phyloP scores from a whole-genome alignment of 2,888 invertebrate species.

The Dendrolimus pini region DNA sequence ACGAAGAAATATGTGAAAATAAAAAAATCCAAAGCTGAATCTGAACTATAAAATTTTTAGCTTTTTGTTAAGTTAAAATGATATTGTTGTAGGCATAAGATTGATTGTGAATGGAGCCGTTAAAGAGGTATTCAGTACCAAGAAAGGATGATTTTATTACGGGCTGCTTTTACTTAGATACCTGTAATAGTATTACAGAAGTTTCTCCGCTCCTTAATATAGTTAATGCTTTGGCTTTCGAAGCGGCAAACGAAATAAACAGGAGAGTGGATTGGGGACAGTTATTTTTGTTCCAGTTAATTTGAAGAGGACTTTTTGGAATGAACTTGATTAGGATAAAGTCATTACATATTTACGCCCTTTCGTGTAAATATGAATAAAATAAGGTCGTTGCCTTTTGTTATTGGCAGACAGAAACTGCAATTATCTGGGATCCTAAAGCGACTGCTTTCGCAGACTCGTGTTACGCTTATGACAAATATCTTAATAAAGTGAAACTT shows the following conservation, averaged over 20 bases:
- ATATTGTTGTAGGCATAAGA: not conserved
- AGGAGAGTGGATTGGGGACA: not conserved
- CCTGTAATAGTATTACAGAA: constrained; percentile 45
- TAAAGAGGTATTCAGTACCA: constrained; percentile 36
- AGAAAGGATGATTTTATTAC: constrained; percentile 43
- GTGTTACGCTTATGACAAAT: no score
- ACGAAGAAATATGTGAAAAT: no score
- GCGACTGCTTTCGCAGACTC: no score
- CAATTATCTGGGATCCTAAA: no score
- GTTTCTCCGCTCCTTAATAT: constrained; percentile 22
- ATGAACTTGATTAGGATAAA: not conserved
- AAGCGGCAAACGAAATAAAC: constrained; percentile 12
- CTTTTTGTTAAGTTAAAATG: no score
- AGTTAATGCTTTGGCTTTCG: constrained; percentile 21
- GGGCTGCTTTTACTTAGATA: constrained; percentile 39
- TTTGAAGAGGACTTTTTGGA: not conserved
- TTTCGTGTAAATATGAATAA: no score
- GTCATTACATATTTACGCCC: not conserved
- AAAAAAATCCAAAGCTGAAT: no score
- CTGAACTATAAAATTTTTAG: no score
- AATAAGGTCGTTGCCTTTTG: no score
- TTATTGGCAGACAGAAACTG: no score
- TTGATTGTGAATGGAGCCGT: constrained; percentile 8
- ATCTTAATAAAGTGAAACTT: no score
- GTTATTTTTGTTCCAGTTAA: not conserved